phyloP scores from a whole-genome alignment of 2,113 vertebrate species.

The Climacteris rufus region DNA sequence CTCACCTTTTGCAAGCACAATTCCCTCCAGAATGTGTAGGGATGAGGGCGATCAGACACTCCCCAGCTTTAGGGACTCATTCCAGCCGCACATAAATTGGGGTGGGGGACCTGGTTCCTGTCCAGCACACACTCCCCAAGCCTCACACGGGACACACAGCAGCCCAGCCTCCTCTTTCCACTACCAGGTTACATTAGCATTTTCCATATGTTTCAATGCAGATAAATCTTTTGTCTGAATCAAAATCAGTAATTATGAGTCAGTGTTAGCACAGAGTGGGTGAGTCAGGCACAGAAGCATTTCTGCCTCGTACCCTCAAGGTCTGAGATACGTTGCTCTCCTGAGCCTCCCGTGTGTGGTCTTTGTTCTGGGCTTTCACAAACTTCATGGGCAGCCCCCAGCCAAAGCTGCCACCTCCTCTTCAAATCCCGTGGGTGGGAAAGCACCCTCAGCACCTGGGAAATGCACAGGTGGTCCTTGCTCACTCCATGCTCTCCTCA shows the following conservation, averaged over 20 bases:
- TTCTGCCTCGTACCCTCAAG: slow-evolving; percentile 26
- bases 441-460: neutral
- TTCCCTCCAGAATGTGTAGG: rapidly evolving
- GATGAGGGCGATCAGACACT: neutral
- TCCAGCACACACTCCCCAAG: rapidly evolving
- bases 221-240: slow-evolving; percentile 49
- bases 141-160: neutral
- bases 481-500: rapidly evolving
- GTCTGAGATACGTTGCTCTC: neutral
- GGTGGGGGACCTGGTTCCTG: neutral
- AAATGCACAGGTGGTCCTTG: neutral
- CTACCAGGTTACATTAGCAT: neutral
- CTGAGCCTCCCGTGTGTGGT: slow-evolving; percentile 46
- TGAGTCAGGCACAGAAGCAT: slow-evolving; percentile 55
- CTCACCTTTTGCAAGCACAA: neutral
- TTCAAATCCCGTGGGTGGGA: neutral
- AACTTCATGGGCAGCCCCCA: neutral
- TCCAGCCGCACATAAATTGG: neutral
- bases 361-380: slow-evolving; percentile 2
- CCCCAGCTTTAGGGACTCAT: neutral
- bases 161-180: neutral
- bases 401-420: slow-evolving; percentile 10
- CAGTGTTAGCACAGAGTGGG: neutral
- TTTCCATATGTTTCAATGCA: slow-evolving; percentile 1
- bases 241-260: slow-evolving; percentile 24